Percentiles rank a stretch among this genome's conserved stretches.
Evolutionary conservation across 1,140 invertebrate species (phyloP).

Genomic region (Rhopalosiphum maidis): DNA sequence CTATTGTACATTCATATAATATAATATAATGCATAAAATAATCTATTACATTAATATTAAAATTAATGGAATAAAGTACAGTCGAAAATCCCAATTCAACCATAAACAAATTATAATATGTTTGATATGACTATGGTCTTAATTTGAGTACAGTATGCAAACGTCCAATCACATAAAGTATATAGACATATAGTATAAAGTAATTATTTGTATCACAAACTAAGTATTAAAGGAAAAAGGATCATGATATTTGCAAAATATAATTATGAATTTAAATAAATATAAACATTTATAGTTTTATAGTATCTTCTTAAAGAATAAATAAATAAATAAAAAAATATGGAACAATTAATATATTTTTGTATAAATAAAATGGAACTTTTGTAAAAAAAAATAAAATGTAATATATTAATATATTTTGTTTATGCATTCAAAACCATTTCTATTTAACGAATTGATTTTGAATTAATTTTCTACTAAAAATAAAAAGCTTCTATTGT

Average conservation of each 20-base stretch:
- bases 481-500: too few species aligned
- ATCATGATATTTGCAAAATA: background rate
- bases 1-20: too few species aligned
- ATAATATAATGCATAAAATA: background rate
- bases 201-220: background rate
- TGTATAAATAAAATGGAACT: too few species aligned
- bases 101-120: background rate
- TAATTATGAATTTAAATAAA: background rate
- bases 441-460: too few species aligned
- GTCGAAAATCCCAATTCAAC: background rate
- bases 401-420: too few species aligned
- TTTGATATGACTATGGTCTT: background rate
- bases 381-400: too few species aligned
- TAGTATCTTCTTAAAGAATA: too few species aligned
- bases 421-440: too few species aligned
- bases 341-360: too few species aligned
- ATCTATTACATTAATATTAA: background rate
- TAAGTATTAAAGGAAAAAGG: background rate
- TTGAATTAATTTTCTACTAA: too few species aligned
- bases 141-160: background rate
- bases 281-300: background rate
- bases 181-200: background rate
- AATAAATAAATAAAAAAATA: background rate
- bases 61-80: background rate
- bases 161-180: background rate